Base-by-base conservation (phyloP, 2,113 vertebrate genomes). In the Lates calcarifer region DNA sequence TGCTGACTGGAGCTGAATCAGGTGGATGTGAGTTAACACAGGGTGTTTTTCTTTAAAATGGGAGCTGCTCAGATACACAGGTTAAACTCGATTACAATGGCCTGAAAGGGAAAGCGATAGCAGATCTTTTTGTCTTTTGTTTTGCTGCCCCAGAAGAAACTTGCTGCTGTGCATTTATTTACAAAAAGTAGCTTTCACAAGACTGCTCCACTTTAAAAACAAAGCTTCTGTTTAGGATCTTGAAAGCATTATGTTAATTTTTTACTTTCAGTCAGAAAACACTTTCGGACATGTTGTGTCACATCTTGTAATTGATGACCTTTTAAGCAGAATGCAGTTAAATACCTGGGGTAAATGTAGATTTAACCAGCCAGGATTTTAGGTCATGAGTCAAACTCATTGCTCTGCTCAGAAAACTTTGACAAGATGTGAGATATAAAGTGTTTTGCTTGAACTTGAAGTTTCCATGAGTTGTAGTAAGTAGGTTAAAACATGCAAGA, bases 1-100 rank as follows among this genome's bases (percentile, higher is more conserved):
- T 77, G 55, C 31, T 70, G 74, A 69, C 39, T 74, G 39, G 26
- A 81, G 70, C 78, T 74, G 62, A 74, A 61, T 76, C 71, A 60
- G 49, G 74, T 22, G 47, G 60, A 61, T 79, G 61, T 56, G 51
- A 63, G 41, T 24, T n/a, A 57, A 56, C 14, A 45, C 55, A 24
- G n/a, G 55, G 31, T 45, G 61, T 61, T 72, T 83, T 74, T 51
- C 60, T 66, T 24, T 56, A 51, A 61, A 67, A 57, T 17, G 9
- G 4, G 1, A 72, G 56, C 63, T 70, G 56, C 63, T 70, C 35
- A 33, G 45, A 45, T 13, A 43, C 61, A 57, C 58, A 57, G 63
- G 33, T 41, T 12, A n/a, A 33, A 29, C 5, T 9, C 24, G 31
- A 45, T 31, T 64, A 29, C 43, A 45, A 45, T 17, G 43, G 3